Evolutionary conservation across 2,888 invertebrate species (phyloP).

Genomic region (Polyommatus iphigenia): DNA sequence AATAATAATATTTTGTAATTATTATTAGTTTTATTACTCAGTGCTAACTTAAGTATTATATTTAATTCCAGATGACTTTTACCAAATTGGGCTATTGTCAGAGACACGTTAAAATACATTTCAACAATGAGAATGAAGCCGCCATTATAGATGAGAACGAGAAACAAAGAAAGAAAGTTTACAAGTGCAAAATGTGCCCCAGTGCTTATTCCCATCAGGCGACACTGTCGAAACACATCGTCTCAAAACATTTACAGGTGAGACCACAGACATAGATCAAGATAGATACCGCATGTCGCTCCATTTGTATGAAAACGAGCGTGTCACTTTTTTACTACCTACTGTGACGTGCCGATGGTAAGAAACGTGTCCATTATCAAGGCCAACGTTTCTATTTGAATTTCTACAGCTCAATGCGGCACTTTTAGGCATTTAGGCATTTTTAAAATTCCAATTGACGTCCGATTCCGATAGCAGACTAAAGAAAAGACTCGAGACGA

Average conservation of each 20-base stretch:
- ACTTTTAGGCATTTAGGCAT: too few relatives aligned
- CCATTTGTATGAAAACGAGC: too few relatives aligned
- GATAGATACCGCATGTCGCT: too few relatives aligned
- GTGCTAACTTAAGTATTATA: neutral
- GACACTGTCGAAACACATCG: slow-evolving; percentile 66
- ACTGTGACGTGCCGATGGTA: too few relatives aligned
- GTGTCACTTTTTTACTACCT: too few relatives aligned
- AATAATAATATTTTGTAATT: too few relatives aligned
- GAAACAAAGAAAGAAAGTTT: slow-evolving; percentile 34
- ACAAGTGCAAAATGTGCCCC: slow-evolving; percentile 67
- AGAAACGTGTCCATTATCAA: too few relatives aligned
- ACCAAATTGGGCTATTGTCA: slow-evolving; percentile 54
- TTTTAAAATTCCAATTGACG: too few relatives aligned
- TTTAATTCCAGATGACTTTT: slow-evolving; percentile 58
- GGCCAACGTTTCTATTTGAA: too few relatives aligned
- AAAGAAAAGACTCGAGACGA: too few relatives aligned
- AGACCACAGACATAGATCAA: neutral
- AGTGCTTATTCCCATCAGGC: slow-evolving; percentile 59
- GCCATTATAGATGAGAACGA: slow-evolving; percentile 34
- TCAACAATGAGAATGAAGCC: slow-evolving; percentile 36
- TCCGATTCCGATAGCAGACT: too few relatives aligned
- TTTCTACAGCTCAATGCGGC: too few relatives aligned
- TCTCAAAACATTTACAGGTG: slow-evolving; percentile 60
- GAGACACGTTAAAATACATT: slow-evolving; percentile 61
- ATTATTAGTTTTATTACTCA: neutral